Conservation (phyloP, 2,113 vertebrate species). For the Zosterops lateralis region DNA sequence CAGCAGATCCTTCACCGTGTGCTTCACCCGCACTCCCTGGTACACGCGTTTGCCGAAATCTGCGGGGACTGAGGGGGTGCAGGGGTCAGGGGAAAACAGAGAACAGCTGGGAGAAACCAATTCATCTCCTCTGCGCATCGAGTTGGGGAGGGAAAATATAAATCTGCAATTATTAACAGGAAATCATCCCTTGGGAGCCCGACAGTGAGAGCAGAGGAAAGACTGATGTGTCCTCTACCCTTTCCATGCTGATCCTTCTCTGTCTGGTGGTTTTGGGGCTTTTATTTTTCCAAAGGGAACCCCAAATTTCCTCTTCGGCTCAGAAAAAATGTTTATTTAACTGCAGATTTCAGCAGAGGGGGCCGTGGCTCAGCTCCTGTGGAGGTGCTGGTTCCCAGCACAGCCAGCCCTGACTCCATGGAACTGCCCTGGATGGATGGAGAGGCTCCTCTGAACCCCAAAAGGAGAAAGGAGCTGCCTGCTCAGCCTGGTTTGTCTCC, state of each 20-base stretch:
- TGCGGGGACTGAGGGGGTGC: conserved; percentile 66
- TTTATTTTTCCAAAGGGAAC: not conserved
- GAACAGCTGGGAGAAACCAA: not conserved
- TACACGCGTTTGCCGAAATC: conserved; percentile 91
- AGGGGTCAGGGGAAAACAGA: not conserved
- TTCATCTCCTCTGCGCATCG: rapidly evolving
- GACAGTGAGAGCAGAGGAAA: not conserved
- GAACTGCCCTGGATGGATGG: rapidly evolving
- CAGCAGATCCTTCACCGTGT: conserved; percentile 95
- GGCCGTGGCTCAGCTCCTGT: not conserved
- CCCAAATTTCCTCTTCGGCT: not conserved
- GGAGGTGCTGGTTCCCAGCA: not conserved
- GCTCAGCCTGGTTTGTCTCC: not conserved
- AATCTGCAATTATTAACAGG: not conserved
- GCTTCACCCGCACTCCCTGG: conserved; percentile 94
- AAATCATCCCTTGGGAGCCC: not conserved
- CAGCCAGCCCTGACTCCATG: not conserved
- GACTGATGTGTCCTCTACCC: no score
- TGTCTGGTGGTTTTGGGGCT: not conserved
- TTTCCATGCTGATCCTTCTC: not conserved
- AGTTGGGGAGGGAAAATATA: rapidly evolving
- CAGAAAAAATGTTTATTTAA: not conserved
- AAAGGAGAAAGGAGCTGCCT: not conserved
- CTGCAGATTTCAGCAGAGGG: not conserved
- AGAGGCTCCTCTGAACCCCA: not conserved